Conservation (phyloP, 2,797 vertebrate genomes). For the Semaprochilodus insignis region DNA sequence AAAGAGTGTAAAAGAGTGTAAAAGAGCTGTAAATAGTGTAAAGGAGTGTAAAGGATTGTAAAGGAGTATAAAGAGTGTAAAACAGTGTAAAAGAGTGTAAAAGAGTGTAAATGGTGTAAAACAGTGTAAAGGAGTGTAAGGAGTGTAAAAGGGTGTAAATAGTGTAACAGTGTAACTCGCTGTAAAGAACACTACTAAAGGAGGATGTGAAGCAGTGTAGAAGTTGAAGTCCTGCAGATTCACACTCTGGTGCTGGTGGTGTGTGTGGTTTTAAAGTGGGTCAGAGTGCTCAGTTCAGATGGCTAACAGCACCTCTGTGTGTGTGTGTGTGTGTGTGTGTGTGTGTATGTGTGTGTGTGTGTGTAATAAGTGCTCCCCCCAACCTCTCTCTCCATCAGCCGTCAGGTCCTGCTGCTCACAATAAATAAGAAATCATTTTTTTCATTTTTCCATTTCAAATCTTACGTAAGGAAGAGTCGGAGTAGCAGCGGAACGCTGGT, state of each 20-base stretch:
- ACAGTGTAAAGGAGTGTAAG: no score
- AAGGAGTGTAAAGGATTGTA: background rate
- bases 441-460: background rate
- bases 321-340: background rate
- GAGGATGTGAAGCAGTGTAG: no score
- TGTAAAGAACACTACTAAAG: no score
- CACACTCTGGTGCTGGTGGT: no score
- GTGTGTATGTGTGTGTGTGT: background rate
- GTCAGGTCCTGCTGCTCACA: background rate
- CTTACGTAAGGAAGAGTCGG: background rate
- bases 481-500: background rate
- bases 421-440: slow-evolving; percentile 1
- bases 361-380: no score
- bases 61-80: background rate
- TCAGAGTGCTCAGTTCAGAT: no score
- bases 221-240: no score
- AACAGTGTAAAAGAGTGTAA: no score
- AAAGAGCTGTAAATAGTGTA: background rate
- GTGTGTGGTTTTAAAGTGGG: background rate
- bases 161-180: no score
- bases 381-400: background rate
- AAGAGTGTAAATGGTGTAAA: no score
- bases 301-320: background rate
- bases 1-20: no score
- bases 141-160: no score